Evolutionary conservation across 2,797 vertebrate species (phyloP).

Genomic region (Stomatorhinus walkeri): DNA sequence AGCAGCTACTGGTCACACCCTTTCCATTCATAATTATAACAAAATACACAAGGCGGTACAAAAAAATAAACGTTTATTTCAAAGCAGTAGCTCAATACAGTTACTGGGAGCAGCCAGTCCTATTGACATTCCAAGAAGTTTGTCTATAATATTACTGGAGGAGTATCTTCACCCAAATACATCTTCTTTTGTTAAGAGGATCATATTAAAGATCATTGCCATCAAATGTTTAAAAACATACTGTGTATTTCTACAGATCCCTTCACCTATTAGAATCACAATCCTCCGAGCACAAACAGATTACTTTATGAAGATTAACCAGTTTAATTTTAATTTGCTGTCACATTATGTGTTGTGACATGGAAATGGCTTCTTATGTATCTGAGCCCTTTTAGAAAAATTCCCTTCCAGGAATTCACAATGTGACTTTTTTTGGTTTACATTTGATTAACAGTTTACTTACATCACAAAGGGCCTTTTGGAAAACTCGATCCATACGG

Average conservation of each 20-base stretch:
- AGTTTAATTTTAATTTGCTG: background rate
- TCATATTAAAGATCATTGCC: background rate
- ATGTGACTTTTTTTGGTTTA: background rate
- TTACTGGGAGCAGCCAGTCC: background rate
- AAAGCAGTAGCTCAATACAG: background rate
- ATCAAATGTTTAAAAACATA: background rate
- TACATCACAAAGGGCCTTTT: background rate
- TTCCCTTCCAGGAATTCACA: background rate
- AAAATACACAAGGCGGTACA: conserved; percentile 9
- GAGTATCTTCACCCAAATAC: background rate
- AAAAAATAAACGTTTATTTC: conserved; percentile 33
- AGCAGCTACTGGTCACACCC: background rate
- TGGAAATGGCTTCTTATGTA: background rate
- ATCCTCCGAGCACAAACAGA: background rate
- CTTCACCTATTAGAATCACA: background rate
- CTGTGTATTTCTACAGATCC: background rate
- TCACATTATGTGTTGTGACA: background rate
- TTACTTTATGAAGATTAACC: background rate
- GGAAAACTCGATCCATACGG: background rate
- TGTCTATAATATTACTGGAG: background rate
- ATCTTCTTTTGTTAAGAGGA: background rate
- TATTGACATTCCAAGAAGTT: background rate
- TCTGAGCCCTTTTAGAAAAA: background rate
- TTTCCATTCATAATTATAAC: background rate
- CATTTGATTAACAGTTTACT: background rate